Base-by-base conservation (phyloP, 2,888 invertebrate genomes). In the Chrysolina americana region DNA sequence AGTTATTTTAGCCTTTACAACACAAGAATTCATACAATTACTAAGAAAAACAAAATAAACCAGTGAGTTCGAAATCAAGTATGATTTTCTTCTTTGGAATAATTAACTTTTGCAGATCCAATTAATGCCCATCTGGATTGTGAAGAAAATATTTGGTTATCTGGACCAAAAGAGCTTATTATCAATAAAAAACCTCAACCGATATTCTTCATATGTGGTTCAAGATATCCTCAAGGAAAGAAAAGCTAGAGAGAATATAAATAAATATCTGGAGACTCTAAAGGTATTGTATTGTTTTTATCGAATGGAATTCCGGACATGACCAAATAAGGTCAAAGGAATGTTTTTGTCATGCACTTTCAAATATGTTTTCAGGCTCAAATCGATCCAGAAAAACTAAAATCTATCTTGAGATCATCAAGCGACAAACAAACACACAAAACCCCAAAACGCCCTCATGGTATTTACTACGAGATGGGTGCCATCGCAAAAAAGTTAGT, bases 111-210 rank as follows among this genome's bases (percentile, higher is more conserved):
- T 76, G 65, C 78, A 82, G 80, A 72, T 85, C 21, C 84, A 84
- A 66, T 65, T 82, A 21, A 68, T 84, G 53, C 85, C 85, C 0
- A 74, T 85, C 36, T 82, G 82, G 81, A 80, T 80, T 0, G 81
- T 82, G 0, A 85, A 84, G 66, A 81, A 81, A 64, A 84, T 85
- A 21, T 80, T 84, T 21, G 62, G 76, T 19, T 81, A 83, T 53
- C 70, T 85, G 1, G 82, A 82, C 65, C 73, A 70, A 23, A 81
- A 82, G 70, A 78, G 79, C 0, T 65, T 85, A 68, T 74, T 71
- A 13, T 77, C 74, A 62, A 21, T 81, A 2, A 82, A 81, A 59
- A 79, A 80, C 65, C 81, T 84, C 9, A 83, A 83, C 72, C 64
- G 44, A 15, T 83, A 83, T 70, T 84, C 83, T 82, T 41, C 79